Conservation (phyloP, 2,888 invertebrate genomes). For the Camponotus fellah region DNA sequence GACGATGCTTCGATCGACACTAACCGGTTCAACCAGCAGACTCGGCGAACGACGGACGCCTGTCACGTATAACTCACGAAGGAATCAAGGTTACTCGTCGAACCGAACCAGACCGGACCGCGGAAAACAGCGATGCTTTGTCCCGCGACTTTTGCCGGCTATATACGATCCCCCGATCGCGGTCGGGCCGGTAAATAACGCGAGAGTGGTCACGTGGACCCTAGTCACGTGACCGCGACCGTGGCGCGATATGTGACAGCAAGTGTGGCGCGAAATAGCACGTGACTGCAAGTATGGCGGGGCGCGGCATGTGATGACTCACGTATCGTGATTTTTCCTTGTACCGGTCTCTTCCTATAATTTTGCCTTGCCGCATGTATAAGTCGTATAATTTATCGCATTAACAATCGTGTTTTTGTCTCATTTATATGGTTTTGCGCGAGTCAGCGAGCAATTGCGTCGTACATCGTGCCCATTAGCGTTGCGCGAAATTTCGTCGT, state of each 20-base stretch:
- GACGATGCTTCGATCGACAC: conserved; percentile 71
- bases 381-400: not conserved
- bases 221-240: conserved; percentile 32
- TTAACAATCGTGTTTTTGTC: not conserved
- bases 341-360: not conserved
- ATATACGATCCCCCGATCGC: conserved; percentile 66
- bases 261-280: not conserved
- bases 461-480: not conserved
- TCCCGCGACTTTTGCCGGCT: conserved; percentile 70
- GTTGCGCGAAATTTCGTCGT: not conserved
- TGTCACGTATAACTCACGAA: conserved; percentile 69
- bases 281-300: not conserved
- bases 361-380: not conserved
- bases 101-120: conserved; percentile 77
- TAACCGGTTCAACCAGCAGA: conserved; percentile 55
- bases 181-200: conserved; percentile 65
- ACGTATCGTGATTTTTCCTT: not conserved
- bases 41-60: conserved; percentile 54
- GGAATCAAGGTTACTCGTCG: conserved; percentile 77
- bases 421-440: not conserved
- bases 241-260: conserved; percentile 40
- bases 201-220: conserved; percentile 17
- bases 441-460: not conserved
- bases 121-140: conserved; percentile 76
- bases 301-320: conserved; percentile 1